Conservation (phyloP, 2,797 vertebrate species). For the Eulemur mongoz region DNA sequence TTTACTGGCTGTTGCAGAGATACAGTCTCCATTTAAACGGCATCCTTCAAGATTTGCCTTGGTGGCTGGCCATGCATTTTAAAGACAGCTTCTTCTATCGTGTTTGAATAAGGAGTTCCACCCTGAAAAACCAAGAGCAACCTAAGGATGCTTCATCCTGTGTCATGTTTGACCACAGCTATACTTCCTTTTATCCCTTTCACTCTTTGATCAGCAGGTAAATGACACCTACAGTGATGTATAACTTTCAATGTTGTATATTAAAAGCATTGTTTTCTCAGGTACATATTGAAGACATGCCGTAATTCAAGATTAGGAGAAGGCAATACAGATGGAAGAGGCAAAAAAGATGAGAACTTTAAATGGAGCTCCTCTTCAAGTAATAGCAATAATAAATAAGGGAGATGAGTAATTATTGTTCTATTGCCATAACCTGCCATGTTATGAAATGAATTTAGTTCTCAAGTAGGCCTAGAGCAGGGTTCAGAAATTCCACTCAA, state of each 20-base stretch:
- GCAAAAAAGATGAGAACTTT: background rate
- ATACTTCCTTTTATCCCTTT: background rate
- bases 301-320: slow-evolving; percentile 42
- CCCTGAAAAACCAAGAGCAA: slow-evolving; percentile 44
- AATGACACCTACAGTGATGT: background rate
- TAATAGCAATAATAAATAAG: background rate
- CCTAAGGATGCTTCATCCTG: background rate
- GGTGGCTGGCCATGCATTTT: slow-evolving; percentile 75
- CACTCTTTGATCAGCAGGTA: background rate
- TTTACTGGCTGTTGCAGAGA: slow-evolving; percentile 73
- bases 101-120: slow-evolving; percentile 43
- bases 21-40: slow-evolving; percentile 70
- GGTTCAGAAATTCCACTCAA: background rate
- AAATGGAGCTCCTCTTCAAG: background rate
- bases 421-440: background rate
- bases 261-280: background rate
- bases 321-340: background rate
- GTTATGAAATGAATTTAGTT: background rate
- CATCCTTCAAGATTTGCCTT: slow-evolving; percentile 58
- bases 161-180: background rate
- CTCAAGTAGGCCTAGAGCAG: background rate
- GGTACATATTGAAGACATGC: background rate
- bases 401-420: background rate
- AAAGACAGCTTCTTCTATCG: slow-evolving; percentile 61
- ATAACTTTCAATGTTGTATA: background rate